These are phyloP conservation scores for Lerista edwardsae DNA, from an alignment of 2,797 vertebrate species.

Conservation along the genomic window DNA sequence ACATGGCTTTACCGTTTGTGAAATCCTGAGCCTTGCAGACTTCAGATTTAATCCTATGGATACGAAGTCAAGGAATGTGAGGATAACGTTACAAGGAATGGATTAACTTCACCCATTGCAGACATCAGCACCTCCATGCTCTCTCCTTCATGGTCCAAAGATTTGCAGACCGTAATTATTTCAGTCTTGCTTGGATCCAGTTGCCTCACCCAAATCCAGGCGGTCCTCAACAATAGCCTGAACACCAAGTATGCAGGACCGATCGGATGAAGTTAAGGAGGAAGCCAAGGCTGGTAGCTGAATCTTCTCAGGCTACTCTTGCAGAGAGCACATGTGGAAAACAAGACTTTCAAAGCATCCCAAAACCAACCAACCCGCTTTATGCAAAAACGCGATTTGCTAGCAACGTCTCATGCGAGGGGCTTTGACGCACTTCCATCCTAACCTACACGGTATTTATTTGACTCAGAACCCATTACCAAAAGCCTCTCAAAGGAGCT, in stretches of 20 bases:
- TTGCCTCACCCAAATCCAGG: background rate
- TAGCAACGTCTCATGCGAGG: background rate
- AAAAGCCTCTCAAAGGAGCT: background rate
- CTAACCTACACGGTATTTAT: slow-evolving; percentile 31
- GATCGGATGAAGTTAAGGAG: background rate
- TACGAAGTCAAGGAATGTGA: background rate
- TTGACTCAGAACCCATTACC: slow-evolving; percentile 19
- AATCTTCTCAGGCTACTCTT: background rate
- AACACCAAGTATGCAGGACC: background rate
- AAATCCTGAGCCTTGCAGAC: background rate
- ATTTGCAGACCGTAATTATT: background rate
- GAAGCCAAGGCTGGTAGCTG: background rate
- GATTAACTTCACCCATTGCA: background rate
- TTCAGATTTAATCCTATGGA: background rate
- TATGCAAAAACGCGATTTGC: background rate
- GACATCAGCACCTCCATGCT: background rate
- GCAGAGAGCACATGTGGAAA: background rate
- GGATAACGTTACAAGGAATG: background rate
- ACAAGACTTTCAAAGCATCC: no score
- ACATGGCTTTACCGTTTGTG: background rate
- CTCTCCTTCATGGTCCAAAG: background rate
- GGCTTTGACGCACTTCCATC: slow-evolving; percentile 3
- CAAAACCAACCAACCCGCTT: no score
- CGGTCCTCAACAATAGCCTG: background rate
- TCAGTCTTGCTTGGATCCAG: no score